Evolutionary conservation across 2,113 vertebrate genomes (phyloP).

Genomic region (Rallus limicola): DNA sequence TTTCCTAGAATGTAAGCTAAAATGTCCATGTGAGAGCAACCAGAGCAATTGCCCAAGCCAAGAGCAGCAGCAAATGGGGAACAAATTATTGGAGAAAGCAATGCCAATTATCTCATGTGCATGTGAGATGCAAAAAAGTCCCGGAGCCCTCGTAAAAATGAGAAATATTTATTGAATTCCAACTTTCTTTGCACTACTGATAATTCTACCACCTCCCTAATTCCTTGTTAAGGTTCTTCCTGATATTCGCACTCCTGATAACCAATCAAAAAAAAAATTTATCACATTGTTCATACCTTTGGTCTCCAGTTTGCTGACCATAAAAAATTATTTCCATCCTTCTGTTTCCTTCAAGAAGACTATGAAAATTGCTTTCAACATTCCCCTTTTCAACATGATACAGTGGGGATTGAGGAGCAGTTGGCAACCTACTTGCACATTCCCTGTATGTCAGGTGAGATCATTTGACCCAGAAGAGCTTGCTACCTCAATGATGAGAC

Average conservation of each 20-base stretch:
- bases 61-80: neutral
- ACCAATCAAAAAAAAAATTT: neutral
- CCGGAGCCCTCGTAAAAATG: neutral
- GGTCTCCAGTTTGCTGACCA: neutral
- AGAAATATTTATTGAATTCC: neutral
- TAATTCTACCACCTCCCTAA: neutral
- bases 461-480: neutral
- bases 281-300: neutral
- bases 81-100: neutral
- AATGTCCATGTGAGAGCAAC: neutral
- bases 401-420: neutral
- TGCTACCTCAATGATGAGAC: neutral
- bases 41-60: neutral
- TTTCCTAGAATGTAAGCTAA: neutral
- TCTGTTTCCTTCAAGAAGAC: neutral
- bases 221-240: neutral
- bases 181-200: neutral
- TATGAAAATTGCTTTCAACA: neutral
- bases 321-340: neutral
- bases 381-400: neutral
- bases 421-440: neutral
- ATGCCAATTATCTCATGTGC: neutral
- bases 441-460: neutral
- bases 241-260: rapidly evolving
- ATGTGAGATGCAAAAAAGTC: neutral